Base-by-base conservation (phyloP, 2,888 invertebrate species). In the Sinelater perroti region DNA sequence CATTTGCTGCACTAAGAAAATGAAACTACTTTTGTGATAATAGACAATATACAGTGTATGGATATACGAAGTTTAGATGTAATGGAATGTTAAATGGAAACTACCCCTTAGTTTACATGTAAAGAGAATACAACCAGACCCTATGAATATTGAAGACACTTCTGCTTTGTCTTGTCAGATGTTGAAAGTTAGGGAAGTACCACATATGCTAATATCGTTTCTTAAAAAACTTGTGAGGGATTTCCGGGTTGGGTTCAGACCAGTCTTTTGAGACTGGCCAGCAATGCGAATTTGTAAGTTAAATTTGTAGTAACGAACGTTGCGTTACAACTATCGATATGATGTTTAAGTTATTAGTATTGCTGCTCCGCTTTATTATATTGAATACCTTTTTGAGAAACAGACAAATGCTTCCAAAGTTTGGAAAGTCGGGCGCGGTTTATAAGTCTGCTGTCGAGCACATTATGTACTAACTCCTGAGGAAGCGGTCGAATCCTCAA, bases 81-180 rank as follows among this genome's bases (percentile, higher is more conserved):
- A 40, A 44, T 80, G 68, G 68, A 61, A 67, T 45, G 54, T 81
- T 78, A 74, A 81, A 10, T 82, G 80, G 65, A 73, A 70, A 58
- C 74, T 81, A 2, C 80, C 82, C 62, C 74, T 78, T 30, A 75
- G 76, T 49, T 71, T 70, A 50, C 75, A 70, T 45, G 73, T 82
- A 36, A 78, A 79, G 63, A 80, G 81, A 71, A 77, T 80, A 30
- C 70, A 76, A 2, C 67, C 86, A 45, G 72, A 72, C 1, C 79
- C 81, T 10, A 66, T 86, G 47, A 66, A 76, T 16, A 53, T 73
- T 1, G 63, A 71, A 1, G 77, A 78, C 72, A 75, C 84, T 35
- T 75, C 82, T 1, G 73, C 81, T 17, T 74, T 87, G 18, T 83
- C 84, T 18, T 87, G 87, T 63, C 85, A 85, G 74, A 80, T 86